Base-by-base conservation (phyloP, 2,113 vertebrate species). In the Dermatemys mawii region DNA sequence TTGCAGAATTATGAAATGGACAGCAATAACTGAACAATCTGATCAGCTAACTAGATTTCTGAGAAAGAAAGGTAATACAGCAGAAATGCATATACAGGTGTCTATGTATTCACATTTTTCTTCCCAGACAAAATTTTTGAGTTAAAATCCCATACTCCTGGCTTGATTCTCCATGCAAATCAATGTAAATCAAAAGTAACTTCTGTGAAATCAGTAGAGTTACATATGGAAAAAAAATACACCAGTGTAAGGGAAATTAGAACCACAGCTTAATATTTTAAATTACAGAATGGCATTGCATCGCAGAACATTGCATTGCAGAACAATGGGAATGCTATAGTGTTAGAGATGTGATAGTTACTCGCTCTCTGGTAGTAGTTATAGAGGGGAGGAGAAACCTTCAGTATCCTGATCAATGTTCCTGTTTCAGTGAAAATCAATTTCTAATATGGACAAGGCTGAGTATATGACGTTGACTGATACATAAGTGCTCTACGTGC, bases 31-130 rank as follows among this genome's bases (percentile, higher is more conserved):
- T n/a, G 35, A 94, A 83, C 63, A 85, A 48, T 78, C 32, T 85
- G 55, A 91, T 51, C 53, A 95, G 38, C 67, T 93, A 91, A 86
- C 17, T 93, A 93, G 93, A 95, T 26, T 75, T 87, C 27, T 86
- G 50, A 92, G 35, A 51, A 60, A 11, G 38, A 90, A 48, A 53
- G 2, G 26, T 94, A 80, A 84, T 3, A 1, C 5, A 80, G 55
- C 5, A 84, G 14, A 93, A 84, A 53, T 50, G 3, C 3, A 82
- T 0, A 3, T 86, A 14, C 38, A 24, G 32, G 81, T 12, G 8
- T 2, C 4, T 84, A 19, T 83, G 81, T 83, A 8, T 35, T 89
- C 70, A 27, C 4, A 48, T 22, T 1, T 92, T 90, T 76, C 10
- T 83, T 88, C 17, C 60, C 2, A 17, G 6, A 4, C 44, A 41